Evolutionary conservation across 2,888 invertebrate species (phyloP).

Genomic region (Andrena bicolor): DNA sequence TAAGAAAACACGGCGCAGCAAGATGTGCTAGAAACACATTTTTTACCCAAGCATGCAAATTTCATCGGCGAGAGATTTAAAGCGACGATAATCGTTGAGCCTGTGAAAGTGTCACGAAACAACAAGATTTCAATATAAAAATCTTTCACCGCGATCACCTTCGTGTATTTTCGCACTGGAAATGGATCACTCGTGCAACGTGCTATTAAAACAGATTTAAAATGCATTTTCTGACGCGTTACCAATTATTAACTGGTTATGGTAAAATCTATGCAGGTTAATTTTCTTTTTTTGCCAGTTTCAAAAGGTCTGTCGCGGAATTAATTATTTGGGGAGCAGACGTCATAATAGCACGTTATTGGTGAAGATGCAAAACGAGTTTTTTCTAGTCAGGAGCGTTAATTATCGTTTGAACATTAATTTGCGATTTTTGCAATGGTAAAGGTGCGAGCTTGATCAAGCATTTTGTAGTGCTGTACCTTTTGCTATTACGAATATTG

Average conservation of each 20-base stretch:
- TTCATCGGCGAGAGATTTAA: background rate
- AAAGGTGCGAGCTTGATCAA: no score
- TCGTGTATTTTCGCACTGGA: background rate
- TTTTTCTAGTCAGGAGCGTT: no score
- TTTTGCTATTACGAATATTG: no score
- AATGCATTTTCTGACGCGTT: background rate
- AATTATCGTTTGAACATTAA: no score
- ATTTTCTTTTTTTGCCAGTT: no score
- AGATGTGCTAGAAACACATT: constrained; percentile 25
- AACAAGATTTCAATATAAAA: background rate
- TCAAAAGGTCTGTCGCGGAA: no score
- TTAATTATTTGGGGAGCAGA: no score
- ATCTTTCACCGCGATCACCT: background rate
- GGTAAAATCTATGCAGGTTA: no score
- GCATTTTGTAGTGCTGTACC: no score
- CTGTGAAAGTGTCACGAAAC: constrained; percentile 12
- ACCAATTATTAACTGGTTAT: background rate
- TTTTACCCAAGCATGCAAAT: constrained; percentile 29
- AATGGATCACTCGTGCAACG: background rate
- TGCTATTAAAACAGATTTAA: background rate
- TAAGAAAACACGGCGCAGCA: background rate
- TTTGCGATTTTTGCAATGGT: no score
- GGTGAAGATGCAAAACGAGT: no score
- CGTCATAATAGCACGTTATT: no score
- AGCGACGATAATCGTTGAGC: background rate